These are phyloP conservation scores for Novumbra hubbsi DNA, from an alignment of 2,797 vertebrate species.

Conservation along the genomic window DNA sequence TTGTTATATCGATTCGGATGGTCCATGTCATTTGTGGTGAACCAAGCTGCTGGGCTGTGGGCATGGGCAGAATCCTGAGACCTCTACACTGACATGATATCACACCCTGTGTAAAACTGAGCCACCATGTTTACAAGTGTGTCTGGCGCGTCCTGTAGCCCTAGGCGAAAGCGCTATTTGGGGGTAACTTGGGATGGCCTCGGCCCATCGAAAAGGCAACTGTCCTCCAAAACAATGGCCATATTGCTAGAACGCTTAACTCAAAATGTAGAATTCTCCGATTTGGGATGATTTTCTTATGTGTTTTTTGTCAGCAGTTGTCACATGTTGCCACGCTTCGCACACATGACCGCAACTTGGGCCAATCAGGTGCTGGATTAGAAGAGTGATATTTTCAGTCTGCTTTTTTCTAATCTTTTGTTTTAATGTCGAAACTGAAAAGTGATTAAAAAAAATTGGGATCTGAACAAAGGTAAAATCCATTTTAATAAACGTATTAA, in stretches of 20 bases:
- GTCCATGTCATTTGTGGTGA: neutral
- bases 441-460: conserved; percentile 65
- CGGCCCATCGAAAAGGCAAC: conserved; percentile 12
- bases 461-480: conserved; percentile 67
- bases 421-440: conserved; percentile 65
- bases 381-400: conserved; percentile 59
- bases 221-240: conserved; percentile 53
- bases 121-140: conserved; percentile 37
- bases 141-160: conserved; percentile 41
- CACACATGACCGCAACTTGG: conserved; percentile 77
- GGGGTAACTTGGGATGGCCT: conserved; percentile 63
- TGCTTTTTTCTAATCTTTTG: conserved; percentile 71
- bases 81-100: conserved; percentile 23
- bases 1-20: neutral
- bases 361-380: conserved; percentile 76
- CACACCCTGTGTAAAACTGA: conserved; percentile 38
- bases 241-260: conserved; percentile 57
- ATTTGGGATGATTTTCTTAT: conserved; percentile 61
- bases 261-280: conserved; percentile 55
- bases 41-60: neutral
- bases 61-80: conserved; percentile 8
- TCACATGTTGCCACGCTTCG: conserved; percentile 74
- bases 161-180: conserved; percentile 51
- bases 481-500: conserved; percentile 22
- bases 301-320: conserved; percentile 60